Base-by-base conservation (phyloP, 2,797 vertebrate species). In the Rallus crepitans region DNA sequence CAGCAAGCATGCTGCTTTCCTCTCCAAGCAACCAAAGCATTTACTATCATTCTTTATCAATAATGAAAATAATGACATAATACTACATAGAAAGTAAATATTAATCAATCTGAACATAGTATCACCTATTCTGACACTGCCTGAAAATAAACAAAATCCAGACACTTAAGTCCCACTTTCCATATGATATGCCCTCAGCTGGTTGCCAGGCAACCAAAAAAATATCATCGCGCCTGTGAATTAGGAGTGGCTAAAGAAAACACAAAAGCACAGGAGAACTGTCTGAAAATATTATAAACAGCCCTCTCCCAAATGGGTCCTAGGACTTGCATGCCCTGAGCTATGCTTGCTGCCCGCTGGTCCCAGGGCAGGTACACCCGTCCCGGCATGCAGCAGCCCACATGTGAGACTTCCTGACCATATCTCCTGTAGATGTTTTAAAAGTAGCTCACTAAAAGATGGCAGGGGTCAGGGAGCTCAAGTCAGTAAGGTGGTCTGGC, bases 141-240 rank as follows among this genome's bases (percentile, higher is more conserved):
- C 61, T 63, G 48, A 48, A 76, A 69, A 37, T 57, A 64, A 71
- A 39, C 3, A 33, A 87, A 75, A 82, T 53, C n/a, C 14, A 15
- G 7, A 7, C 0, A 15, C 15, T 39, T 8, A 30, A 64, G 8
- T 39, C 33, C n/a, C 39, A 48, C n/a, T 75, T 92, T 64, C 69
- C n/a, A 77, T 59, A 40, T n/a, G 30, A 28, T 23, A 35, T 45
- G 33, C 18, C 27, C 24, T 21, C 21, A 39, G 59, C 40, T 80
- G 25, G 94, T 96, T 96, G 89, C 96, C 86, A 88, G 59, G 94
- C 88, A 94, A 96, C 78, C 9, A 82, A 71, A 87, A 86, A 57
- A 9, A 7, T 5, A 66, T 33, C 7, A 4, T 6, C 16, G 27
- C 31, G 64, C 68, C 25, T 89, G 33, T 65, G 45, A 87, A 90